Base-by-base conservation (phyloP, 2,113 vertebrate genomes). In the Panurus biarmicus region DNA sequence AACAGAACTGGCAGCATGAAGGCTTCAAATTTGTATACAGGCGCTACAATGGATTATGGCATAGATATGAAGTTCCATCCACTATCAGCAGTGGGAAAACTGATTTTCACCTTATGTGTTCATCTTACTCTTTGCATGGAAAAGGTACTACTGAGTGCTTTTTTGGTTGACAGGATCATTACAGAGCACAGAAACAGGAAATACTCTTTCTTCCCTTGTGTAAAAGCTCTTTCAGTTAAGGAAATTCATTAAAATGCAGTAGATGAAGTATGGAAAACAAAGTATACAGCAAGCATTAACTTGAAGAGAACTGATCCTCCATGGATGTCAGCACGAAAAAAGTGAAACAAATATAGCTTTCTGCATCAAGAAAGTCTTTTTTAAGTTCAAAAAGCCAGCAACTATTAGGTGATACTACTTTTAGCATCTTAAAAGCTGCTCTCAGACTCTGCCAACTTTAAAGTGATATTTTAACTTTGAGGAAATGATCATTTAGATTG, bases 401-500 rank as follows among this genome's bases (percentile, higher is more conserved):
- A 73, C 47, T 79, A 81, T 86, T 69, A 95, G 64, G 40, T 81
- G 84, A 93, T 91, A 65, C 86, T 92, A 91, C 89, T 95, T 94
- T 88, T 85, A 95, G 92, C 51, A 87, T 72, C 35, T 60, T 77
- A 89, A 80, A 94, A 86, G 65, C 91, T 50, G 28, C 51, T 89
- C 74, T 92, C 54, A 80, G 77, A 84, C 50, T 93, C 73, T 65
- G 57, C 17, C 58, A 92, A 61, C 85, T 88, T 84, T 64, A 47
- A 89, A 93, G 40, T 6, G 7, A 8, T 90, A 93, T 89, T 94
- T 96, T 92, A 93, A 89, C 84, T 81, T 45, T 1, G 5, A 88
- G 47, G 47, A 94, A 96, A 94, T 7, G 14, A 94, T 89, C 31
- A 81, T 79, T 95, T 64, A 95, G 72, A 94, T 58, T 90, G 87